Percentiles rank a stretch among this genome's conserved stretches.
These are phyloP conservation scores for Nomada ruficornis DNA, from an alignment of 2,888 invertebrate species.

Conservation along the genomic window DNA sequence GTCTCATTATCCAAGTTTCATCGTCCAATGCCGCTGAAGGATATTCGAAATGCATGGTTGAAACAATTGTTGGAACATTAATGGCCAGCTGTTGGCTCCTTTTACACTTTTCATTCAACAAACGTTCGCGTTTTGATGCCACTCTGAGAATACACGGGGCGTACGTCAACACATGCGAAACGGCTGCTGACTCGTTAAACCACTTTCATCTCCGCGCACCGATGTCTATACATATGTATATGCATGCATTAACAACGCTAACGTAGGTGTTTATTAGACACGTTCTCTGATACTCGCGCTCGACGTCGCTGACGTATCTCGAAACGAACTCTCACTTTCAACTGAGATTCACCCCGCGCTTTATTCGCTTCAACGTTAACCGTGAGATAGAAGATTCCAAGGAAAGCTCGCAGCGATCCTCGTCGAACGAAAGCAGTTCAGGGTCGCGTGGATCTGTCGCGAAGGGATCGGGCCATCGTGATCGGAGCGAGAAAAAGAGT, in stretches of 20 bases:
- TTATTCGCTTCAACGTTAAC: background rate
- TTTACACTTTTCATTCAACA: too few relatives aligned
- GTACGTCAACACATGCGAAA: constrained; percentile 46
- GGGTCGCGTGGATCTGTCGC: constrained; percentile 29
- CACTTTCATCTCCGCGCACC: constrained; percentile 70
- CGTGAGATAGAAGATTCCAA: background rate
- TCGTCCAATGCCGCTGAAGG: too few relatives aligned
- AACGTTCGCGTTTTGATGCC: too few relatives aligned
- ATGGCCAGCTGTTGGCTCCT: too few relatives aligned
- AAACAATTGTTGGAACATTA: too few relatives aligned
- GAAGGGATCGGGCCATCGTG: constrained; percentile 4
- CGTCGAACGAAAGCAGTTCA: constrained; percentile 33
- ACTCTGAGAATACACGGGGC: background rate
- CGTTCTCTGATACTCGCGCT: constrained; percentile 45
- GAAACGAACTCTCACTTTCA: constrained; percentile 45
- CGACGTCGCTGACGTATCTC: constrained; percentile 15
- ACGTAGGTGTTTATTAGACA: constrained; percentile 48
- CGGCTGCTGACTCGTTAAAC: constrained; percentile 70
- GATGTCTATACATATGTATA: background rate
- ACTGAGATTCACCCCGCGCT: background rate
- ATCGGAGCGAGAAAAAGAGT: background rate
- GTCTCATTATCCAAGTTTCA: too few relatives aligned
- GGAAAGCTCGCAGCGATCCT: background rate
- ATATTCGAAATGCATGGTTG: too few relatives aligned
- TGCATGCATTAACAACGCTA: constrained; percentile 27